Evolutionary conservation across 92 coral and sea anemone genomes (phyloP).

Genomic region (Umimayanthus chanpuru): DNA sequence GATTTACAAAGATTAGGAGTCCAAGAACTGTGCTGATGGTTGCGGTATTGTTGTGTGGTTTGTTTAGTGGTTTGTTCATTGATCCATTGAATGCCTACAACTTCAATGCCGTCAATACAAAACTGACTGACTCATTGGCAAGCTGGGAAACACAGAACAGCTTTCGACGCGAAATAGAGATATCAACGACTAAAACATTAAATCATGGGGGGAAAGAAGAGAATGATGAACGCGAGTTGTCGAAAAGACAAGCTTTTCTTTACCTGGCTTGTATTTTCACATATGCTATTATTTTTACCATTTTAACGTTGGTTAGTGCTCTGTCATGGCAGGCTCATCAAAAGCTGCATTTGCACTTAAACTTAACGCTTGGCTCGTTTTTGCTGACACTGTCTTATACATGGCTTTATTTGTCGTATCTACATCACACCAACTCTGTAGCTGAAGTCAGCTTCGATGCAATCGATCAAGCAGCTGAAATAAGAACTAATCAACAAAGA

Average conservation of each 20-base stretch:
- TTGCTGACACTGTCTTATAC: not conserved
- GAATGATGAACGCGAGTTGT: not conserved
- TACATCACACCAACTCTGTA: conserved; percentile 23
- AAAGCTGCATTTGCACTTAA: conserved; percentile 25
- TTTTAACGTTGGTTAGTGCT: not conserved
- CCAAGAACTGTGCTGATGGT: conserved; percentile 12
- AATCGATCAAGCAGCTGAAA: conserved; percentile 15
- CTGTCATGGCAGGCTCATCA: conserved; percentile 26
- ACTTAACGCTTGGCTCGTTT: conserved; percentile 21
- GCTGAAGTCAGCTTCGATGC: conserved; percentile 11
- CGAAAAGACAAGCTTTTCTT: conserved; percentile 4
- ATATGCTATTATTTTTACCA: conserved; percentile 12
- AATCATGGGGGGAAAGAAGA: not conserved
- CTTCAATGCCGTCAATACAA: not conserved
- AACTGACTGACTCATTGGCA: not conserved
- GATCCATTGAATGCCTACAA: conserved; percentile 22
- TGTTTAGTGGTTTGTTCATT: not conserved
- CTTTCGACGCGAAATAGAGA: conserved; percentile 15
- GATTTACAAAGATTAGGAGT: conserved; percentile 28
- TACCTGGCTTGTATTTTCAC: not conserved
- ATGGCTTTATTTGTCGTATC: conserved; percentile 4
- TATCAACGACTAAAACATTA: not conserved
- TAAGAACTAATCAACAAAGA: not conserved
- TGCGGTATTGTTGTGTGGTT: conserved; percentile 21
- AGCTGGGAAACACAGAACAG: not conserved